Base-by-base conservation (phyloP, 2,888 invertebrate species). In the Chymomyza procnemis region DNA sequence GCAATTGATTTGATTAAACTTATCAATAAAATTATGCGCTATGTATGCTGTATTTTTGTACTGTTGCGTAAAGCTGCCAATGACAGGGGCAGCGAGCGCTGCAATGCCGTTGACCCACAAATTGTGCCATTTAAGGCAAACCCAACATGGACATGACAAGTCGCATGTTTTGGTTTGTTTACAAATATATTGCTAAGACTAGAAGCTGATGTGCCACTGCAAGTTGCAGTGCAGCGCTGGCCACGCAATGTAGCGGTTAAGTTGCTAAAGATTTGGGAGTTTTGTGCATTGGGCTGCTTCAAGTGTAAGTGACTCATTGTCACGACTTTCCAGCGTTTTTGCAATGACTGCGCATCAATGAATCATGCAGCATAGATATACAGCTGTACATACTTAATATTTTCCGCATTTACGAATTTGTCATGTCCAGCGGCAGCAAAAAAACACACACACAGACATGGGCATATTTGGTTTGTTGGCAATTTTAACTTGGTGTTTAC, bases 331-430 rank as follows among this genome's bases (percentile, higher is more conserved):
- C 34, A 41, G 34, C 34, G 34, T 1, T 26, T 4, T 26, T 26
- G 12, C 34, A n/a, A 1, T 50, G 14, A 18, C 18, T 50, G 50
- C 34, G 85, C 86, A 81, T 86, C 77, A 81, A 86, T 81, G 81
- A 81, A 84, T 81, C 81, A 81, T 86, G 65, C 78, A 60, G 72
- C 78, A 67, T 41, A 12, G 26, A 6, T 26, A 26, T 26, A 26
- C 6, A 3, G 4, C 1, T 3, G 4, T 4, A 26, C 6, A 26
- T 26, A 26, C 26, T 26, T 26, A 6, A 26, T 26, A 26, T 26
- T 26, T n/a, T 26, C 6, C 26, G 26, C 26, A 8, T 16, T 19
- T 50, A n/a, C 18, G 50, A 8, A 14, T 50, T 50, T 19, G 16
- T 50, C 68, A 74, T 41, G 65, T 73, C 76, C 57, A n/a, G n/a